Percentiles rank a stretch among this genome's conserved stretches.
Evolutionary conservation across 2,888 invertebrate genomes (phyloP).

Genomic region (Drosophila testacea): DNA sequence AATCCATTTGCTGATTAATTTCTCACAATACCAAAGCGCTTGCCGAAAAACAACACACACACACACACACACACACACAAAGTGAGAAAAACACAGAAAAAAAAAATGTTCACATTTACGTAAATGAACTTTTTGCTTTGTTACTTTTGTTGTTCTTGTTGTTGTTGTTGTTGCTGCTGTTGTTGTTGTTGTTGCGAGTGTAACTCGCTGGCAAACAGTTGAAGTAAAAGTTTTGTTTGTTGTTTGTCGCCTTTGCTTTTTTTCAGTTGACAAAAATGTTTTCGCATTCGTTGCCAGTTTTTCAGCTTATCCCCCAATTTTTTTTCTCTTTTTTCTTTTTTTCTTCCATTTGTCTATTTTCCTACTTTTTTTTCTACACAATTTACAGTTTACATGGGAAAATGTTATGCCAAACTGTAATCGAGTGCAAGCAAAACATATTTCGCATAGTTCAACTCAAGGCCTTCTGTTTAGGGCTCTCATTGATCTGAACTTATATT

Average conservation of each 20-base stretch:
- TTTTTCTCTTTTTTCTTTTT: not conserved
- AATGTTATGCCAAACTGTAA: slow-evolving; percentile 45
- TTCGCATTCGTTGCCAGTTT: slow-evolving; percentile 64
- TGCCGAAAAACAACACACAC: slow-evolving; percentile 41
- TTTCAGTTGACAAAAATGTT: slow-evolving; percentile 63
- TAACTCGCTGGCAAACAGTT: slow-evolving; percentile 48
- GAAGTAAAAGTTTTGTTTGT: slow-evolving; percentile 65
- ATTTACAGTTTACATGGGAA: slow-evolving; percentile 45
- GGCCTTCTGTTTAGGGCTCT: not conserved
- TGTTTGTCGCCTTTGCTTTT: slow-evolving; percentile 62
- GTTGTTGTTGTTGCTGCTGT: slow-evolving; percentile 17
- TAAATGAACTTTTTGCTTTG: slow-evolving; percentile 70
- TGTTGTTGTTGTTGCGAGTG: slow-evolving; percentile 25
- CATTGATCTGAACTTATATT: not conserved
- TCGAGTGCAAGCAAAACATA: slow-evolving; percentile 49
- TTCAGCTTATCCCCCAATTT: slow-evolving; percentile 33
- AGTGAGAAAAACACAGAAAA: slow-evolving; percentile 18
- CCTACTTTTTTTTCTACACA: not conserved
- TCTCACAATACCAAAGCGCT: slow-evolving; percentile 55
- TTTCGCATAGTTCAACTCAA: slow-evolving; percentile 38
- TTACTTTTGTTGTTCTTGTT: slow-evolving; percentile 38
- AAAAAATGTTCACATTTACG: slow-evolving; percentile 66
- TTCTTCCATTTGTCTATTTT: not conserved
- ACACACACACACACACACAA: slow-evolving; percentile 6
- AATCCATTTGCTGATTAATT: slow-evolving; percentile 80